Conservation (phyloP, 2,113 vertebrate genomes). For the Rhinogobius similis region DNA sequence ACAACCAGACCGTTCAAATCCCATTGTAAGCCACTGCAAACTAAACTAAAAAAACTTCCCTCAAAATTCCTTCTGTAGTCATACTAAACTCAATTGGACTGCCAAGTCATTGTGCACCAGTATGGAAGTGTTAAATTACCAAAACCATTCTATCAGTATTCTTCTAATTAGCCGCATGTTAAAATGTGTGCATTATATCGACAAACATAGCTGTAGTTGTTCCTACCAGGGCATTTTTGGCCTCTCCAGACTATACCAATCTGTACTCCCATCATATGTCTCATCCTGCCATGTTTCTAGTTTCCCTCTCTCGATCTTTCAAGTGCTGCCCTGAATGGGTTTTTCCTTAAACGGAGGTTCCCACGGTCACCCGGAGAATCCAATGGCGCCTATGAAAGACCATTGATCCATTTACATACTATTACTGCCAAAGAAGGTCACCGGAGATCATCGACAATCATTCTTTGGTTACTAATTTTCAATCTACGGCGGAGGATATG, state of each 20-base stretch:
- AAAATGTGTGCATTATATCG: background rate
- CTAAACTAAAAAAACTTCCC: too few relatives aligned
- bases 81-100: too few relatives aligned
- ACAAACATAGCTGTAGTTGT: background rate
- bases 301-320: slow-evolving; percentile 32
- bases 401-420: slow-evolving; percentile 35
- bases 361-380: slow-evolving; percentile 32
- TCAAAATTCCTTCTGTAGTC: too few relatives aligned
- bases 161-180: background rate
- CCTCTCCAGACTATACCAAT: background rate
- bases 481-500: slow-evolving; percentile 29
- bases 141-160: too few relatives aligned
- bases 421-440: slow-evolving; percentile 28
- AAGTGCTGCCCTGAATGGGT: slow-evolving; percentile 56
- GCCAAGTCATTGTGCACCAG: background rate
- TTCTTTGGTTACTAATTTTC: slow-evolving; percentile 35
- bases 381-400: slow-evolving; percentile 34
- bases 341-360: slow-evolving; percentile 66
- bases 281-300: slow-evolving; percentile 2
- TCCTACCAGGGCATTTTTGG: background rate
- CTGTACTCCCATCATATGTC: background rate
- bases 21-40: too few relatives aligned
- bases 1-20: background rate
- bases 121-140: background rate
- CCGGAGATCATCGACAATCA: slow-evolving; percentile 29